Evolutionary conservation across 2,888 invertebrate genomes (phyloP).

Genomic region (Andrena trimmerana): DNA sequence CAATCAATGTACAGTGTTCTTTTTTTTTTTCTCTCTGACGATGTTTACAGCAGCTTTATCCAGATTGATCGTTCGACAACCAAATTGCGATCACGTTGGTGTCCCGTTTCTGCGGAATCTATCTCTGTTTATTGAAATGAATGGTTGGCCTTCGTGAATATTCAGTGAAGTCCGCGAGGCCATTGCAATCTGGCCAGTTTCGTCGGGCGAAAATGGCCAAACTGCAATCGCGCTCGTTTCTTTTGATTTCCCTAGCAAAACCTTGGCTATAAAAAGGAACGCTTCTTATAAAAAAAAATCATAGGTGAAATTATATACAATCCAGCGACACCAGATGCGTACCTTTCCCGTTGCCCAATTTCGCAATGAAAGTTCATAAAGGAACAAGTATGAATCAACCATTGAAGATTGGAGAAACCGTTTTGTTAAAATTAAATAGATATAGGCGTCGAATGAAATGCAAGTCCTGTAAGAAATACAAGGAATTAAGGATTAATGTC

Average conservation of each 20-base stretch:
- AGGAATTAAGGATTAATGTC: conserved; percentile 42
- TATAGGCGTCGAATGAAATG: conserved; percentile 38
- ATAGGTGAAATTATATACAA: conserved; percentile 61
- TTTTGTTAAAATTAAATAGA: conserved; percentile 24
- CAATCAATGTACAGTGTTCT: conserved; percentile 54
- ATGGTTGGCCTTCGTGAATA: conserved; percentile 24
- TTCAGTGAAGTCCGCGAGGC: conserved; percentile 21
- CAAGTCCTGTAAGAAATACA: conserved; percentile 34
- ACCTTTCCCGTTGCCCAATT: conserved; percentile 13
- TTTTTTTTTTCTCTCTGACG: conserved; percentile 14
- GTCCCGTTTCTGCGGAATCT: conserved; percentile 26
- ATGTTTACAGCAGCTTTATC: conserved; percentile 31
- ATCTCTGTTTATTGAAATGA: conserved; percentile 32
- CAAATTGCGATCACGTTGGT: conserved; percentile 45
- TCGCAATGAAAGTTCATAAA: conserved; percentile 16
- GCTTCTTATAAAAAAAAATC: conserved; percentile 30
- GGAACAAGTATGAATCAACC: not conserved
- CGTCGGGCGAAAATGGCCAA: conserved; percentile 18
- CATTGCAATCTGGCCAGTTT: conserved; percentile 35
- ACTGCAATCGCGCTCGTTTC: conserved; percentile 30
- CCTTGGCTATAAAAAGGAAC: conserved; percentile 47
- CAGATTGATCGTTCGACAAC: conserved; percentile 27
- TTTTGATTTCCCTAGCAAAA: conserved; percentile 39
- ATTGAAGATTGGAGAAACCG: not conserved
- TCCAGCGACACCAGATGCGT: conserved; percentile 35